Percentiles rank a stretch among this genome's conserved stretches.
These are phyloP conservation scores for Dolichoris vasculosae DNA, from an alignment of 1,140 invertebrate species.

Conservation along the genomic window DNA sequence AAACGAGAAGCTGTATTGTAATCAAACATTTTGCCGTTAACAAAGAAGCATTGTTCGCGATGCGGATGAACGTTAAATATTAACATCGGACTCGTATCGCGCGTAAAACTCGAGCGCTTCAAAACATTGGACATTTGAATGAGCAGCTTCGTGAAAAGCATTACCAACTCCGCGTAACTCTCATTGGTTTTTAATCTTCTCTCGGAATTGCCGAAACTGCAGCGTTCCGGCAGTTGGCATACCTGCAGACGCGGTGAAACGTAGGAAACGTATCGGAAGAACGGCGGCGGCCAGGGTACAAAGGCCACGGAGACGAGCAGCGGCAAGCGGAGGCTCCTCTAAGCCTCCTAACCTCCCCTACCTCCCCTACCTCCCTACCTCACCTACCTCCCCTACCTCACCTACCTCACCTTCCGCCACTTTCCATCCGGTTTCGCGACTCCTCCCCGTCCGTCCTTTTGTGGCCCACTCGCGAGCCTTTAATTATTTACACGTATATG, in stretches of 20 bases:
- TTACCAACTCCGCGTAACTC: background rate
- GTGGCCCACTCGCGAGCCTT: background rate
- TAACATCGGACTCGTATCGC: background rate
- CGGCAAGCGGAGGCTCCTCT: too few relatives aligned
- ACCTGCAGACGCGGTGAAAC: background rate
- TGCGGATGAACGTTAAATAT: background rate
- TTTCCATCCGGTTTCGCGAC: conserved; percentile 66
- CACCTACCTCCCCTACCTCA: conserved; percentile 58
- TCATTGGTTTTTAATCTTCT: background rate
- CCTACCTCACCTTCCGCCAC: conserved; percentile 61
- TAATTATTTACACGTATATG: conserved; percentile 30
- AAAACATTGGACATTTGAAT: conserved; percentile 23
- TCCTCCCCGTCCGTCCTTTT: conserved; percentile 52
- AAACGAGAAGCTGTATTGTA: background rate
- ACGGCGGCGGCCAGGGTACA: too few relatives aligned
- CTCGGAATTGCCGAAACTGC: background rate
- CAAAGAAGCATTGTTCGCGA: background rate
- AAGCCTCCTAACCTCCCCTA: too few relatives aligned
- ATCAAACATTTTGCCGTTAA: background rate
- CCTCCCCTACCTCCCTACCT: too few relatives aligned
- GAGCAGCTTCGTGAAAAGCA: background rate
- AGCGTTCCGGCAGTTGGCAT: background rate
- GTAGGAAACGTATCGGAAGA: too few relatives aligned
- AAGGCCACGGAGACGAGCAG: too few relatives aligned
- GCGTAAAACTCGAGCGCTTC: background rate